phyloP scores from a whole-genome alignment of 1,140 invertebrate species.

The Drosophila kepulauana region DNA sequence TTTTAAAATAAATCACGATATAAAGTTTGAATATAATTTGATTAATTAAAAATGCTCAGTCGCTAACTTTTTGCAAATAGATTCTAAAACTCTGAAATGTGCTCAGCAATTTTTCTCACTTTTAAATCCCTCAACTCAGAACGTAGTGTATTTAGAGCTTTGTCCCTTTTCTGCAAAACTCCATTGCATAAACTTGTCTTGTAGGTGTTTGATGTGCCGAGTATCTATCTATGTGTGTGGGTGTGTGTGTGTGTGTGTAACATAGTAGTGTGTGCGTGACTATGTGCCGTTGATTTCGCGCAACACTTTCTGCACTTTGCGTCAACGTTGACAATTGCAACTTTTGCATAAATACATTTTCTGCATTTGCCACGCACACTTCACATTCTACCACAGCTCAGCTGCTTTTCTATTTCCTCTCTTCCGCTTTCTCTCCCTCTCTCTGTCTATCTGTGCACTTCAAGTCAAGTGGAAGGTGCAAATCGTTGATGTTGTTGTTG shows the following conservation, averaged over 20 bases:
- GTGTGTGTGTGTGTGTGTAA: not conserved
- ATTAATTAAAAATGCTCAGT: too few species aligned
- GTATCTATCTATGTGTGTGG: not conserved
- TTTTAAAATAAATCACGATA: too few species aligned
- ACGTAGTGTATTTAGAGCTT: not conserved
- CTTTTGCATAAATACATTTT: slow-evolving; percentile 83
- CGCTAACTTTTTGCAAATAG: too few species aligned
- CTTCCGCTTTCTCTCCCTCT: too few species aligned
- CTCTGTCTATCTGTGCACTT: slow-evolving; percentile 1
- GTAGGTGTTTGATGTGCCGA: not conserved
- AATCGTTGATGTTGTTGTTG: slow-evolving; percentile 34
- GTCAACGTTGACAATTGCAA: slow-evolving; percentile 75
- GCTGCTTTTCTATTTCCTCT: not conserved
- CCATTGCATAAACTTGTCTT: slow-evolving; percentile 16
- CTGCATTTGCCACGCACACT: slow-evolving; percentile 61
- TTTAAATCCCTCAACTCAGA: not conserved
- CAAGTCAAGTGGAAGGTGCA: slow-evolving; percentile 68
- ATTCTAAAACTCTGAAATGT: too few species aligned
- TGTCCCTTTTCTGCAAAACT: slow-evolving; percentile 5
- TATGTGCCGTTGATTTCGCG: slow-evolving; percentile 55
- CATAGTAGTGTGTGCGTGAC: slow-evolving; percentile 12
- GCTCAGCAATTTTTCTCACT: too few species aligned
- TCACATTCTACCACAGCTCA: slow-evolving; percentile 7
- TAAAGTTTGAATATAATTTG: too few species aligned
- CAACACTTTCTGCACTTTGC: slow-evolving; percentile 72